Conservation (phyloP, 1,140 invertebrate species). For the Heliconius eleuchia region DNA sequence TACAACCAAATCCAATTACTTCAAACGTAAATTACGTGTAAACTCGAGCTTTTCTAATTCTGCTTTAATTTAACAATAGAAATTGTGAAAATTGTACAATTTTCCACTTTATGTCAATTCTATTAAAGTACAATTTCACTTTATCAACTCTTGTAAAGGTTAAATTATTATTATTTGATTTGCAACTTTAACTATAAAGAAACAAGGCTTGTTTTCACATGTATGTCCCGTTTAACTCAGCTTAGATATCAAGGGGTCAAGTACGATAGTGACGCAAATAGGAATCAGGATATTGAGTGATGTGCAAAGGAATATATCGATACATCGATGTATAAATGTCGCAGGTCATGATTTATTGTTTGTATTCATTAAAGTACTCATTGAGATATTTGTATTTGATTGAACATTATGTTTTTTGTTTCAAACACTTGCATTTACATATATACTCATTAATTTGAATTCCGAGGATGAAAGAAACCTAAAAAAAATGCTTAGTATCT, state of each 20-base stretch:
- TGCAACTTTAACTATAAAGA: background rate
- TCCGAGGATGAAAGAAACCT: too few relatives aligned
- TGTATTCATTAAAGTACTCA: background rate
- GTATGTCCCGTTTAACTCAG: slow-evolving; percentile 10
- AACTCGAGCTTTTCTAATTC: slow-evolving; percentile 20
- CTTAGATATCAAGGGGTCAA: slow-evolving; percentile 56
- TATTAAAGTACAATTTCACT: background rate
- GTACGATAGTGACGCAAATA: slow-evolving; percentile 60
- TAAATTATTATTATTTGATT: background rate
- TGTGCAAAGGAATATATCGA: slow-evolving; percentile 33
- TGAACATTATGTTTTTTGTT: too few relatives aligned
- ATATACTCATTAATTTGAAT: too few relatives aligned
- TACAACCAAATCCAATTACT: slow-evolving; percentile 33
- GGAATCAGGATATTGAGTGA: slow-evolving; percentile 56
- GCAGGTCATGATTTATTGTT: background rate
- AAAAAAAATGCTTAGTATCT: too few relatives aligned
- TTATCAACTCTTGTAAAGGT: background rate
- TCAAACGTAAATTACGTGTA: slow-evolving; percentile 21
- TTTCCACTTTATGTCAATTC: background rate
- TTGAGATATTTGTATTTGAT: too few relatives aligned
- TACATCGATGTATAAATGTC: slow-evolving; percentile 28
- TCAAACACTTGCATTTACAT: too few relatives aligned
- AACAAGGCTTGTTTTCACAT: slow-evolving; percentile 35
- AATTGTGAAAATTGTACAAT: background rate
- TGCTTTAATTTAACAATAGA: slow-evolving; percentile 7